Percentiles rank a stretch among this genome's conserved stretches.
These are phyloP conservation scores for Bothrops alternatus DNA, from an alignment of 2,797 vertebrate genomes.

Conservation along the genomic window DNA sequence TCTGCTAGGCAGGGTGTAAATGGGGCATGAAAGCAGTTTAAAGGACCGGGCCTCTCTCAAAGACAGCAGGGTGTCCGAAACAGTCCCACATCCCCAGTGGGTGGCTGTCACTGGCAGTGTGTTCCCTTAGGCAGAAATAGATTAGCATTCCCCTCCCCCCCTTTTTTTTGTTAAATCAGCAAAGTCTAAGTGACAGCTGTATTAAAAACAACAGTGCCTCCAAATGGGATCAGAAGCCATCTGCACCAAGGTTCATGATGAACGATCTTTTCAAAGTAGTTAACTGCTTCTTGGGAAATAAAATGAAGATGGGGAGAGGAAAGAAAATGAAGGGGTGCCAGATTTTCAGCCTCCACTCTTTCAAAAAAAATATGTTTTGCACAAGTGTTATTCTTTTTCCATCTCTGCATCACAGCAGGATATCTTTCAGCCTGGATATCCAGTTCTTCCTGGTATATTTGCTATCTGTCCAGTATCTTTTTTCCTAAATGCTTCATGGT, in stretches of 20 bases:
- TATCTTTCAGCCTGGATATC: neutral
- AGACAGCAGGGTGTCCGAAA: constrained; percentile 43
- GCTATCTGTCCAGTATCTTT: constrained; percentile 30
- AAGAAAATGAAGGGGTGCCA: constrained; percentile 40
- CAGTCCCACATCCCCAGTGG: constrained; percentile 49
- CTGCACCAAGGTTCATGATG: constrained; percentile 50
- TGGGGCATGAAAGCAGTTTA: constrained; percentile 56
- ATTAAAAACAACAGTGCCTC: constrained; percentile 73
- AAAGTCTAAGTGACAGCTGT: constrained; percentile 80
- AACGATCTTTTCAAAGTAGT: constrained; percentile 49
- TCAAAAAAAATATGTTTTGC: neutral
- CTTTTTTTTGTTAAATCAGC: constrained; percentile 48
- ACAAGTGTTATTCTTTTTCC: constrained; percentile 29
- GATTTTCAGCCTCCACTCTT: constrained; percentile 25
- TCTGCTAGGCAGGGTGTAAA: constrained; percentile 51
- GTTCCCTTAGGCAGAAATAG: constrained; percentile 51
- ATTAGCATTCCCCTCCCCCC: constrained; percentile 45
- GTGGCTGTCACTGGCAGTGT: constrained; percentile 52
- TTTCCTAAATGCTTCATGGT: neutral
- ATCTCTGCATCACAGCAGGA: constrained; percentile 14
- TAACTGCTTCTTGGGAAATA: constrained; percentile 45
- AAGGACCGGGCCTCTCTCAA: constrained; percentile 38
- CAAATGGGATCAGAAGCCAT: constrained; percentile 69
- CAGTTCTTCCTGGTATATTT: neutral
- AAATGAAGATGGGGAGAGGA: neutral